Conservation (phyloP, 2,113 vertebrate genomes). For the Callorhinus ursinus region DNA sequence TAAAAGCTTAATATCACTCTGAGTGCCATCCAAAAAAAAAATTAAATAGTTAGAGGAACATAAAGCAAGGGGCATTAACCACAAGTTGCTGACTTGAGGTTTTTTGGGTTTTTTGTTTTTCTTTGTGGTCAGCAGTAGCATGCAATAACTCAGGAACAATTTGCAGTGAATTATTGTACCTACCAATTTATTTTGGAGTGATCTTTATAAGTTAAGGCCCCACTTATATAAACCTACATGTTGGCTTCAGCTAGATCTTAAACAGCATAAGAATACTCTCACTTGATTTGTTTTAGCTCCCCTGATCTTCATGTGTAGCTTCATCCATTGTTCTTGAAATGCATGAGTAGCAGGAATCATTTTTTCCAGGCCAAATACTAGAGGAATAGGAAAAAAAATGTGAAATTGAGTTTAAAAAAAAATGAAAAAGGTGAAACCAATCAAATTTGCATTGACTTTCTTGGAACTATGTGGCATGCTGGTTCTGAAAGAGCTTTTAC, state of each 20-base stretch:
- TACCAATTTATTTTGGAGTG: slow-evolving; percentile 68
- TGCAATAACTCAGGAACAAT: slow-evolving; percentile 82
- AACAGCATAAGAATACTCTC: not conserved
- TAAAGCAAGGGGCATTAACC: slow-evolving; percentile 82
- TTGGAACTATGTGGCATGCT: not conserved
- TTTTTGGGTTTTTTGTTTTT: slow-evolving; percentile 25
- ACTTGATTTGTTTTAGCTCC: not conserved
- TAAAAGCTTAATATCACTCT: slow-evolving; percentile 72
- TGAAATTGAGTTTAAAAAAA: slow-evolving; percentile 38
- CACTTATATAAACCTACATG: slow-evolving; percentile 43
- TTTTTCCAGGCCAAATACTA: not conserved
- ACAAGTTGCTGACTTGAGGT: slow-evolving; percentile 78
- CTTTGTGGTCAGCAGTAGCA: slow-evolving; percentile 79
- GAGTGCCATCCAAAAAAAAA: slow-evolving; percentile 72
- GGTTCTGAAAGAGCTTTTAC: not conserved
- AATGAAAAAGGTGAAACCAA: not conserved
- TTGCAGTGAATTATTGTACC: slow-evolving; percentile 79
- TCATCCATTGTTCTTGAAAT: not conserved
- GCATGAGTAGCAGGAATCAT: not conserved
- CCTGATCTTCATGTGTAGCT: not conserved
- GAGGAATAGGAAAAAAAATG: not conserved
- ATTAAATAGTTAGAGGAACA: slow-evolving; percentile 53
- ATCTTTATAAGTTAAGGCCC: slow-evolving; percentile 61
- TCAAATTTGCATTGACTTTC: slow-evolving; percentile 13
- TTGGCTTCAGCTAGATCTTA: not conserved